Evolutionary conservation across 1,140 invertebrate genomes (phyloP).

Genomic region (Chymomyza costata): DNA sequence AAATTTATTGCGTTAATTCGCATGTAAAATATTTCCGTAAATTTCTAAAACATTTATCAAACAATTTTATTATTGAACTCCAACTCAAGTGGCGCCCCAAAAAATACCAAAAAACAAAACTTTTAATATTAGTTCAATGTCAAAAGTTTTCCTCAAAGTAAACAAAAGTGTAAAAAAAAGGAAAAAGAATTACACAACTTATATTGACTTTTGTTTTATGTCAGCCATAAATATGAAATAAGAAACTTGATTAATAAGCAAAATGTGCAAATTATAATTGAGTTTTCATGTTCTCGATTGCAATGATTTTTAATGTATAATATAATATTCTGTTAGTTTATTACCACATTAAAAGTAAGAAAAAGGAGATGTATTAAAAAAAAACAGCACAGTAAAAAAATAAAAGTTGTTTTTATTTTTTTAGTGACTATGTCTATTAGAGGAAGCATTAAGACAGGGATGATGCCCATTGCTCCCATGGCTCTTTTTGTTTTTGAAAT

Average conservation of each 20-base stretch:
- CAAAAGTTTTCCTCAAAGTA: constrained; percentile 59
- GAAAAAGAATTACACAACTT: constrained; percentile 31
- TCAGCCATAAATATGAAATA: constrained; percentile 50
- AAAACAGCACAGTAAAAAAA: too few relatives aligned
- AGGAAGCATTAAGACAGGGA: too few relatives aligned
- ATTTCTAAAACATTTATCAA: constrained; percentile 68
- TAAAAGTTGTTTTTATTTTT: too few relatives aligned
- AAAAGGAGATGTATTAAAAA: too few relatives aligned
- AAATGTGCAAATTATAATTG: constrained; percentile 49
- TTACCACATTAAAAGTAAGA: too few relatives aligned
- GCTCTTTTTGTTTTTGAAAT: too few relatives aligned
- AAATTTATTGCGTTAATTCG: constrained; percentile 70
- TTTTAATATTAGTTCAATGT: constrained; percentile 26
- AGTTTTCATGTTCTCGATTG: constrained; percentile 34
- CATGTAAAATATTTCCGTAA: constrained; percentile 64
- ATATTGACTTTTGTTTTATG: constrained; percentile 41
- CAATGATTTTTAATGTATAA: too few relatives aligned
- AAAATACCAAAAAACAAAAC: too few relatives aligned
- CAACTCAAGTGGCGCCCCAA: constrained; percentile 38
- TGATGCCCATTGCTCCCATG: too few relatives aligned
- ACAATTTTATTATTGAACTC: constrained; percentile 69
- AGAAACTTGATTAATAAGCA: constrained; percentile 35
- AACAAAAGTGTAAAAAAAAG: constrained; percentile 10
- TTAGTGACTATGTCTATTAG: too few relatives aligned
- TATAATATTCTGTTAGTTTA: too few relatives aligned